Evolutionary conservation across 2,888 invertebrate genomes (phyloP), one percentile per base, ranked within the genome.

Genomic region (Mycogona germanica): DNA sequence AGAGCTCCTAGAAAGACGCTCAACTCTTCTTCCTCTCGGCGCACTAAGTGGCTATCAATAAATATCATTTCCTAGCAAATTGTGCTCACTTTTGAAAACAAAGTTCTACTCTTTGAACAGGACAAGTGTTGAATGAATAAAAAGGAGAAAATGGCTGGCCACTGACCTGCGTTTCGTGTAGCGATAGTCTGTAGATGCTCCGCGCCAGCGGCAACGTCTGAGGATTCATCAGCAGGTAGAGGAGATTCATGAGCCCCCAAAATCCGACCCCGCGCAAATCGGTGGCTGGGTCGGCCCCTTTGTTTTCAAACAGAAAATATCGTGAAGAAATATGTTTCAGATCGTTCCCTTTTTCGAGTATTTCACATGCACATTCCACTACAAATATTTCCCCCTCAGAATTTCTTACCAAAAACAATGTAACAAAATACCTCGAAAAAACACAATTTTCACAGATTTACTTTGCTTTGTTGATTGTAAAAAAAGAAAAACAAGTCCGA

Each of bases 221-320:
- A 1, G 66, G 63, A 30, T 67, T 65, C 17, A 66, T 67, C 17
- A 72, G 63, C 23, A 76, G 63, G 59, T 70, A 67, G n/a, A 75
- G 63, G 3, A 75, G 63, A 56, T 75, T 72, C 30, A 75, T 57
- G 26, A 76, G 64, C 1, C 73, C 74, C 45, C 75, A 65, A 57
- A 75, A 64, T 5, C 76, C 76, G 26, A 70, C 70, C 12, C 74
- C 75, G 51, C 76, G 64, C 19, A 76, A 64, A 63, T 76, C 76
- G 21, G 76, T 75, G 9, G 71, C 69, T 46, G 76, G 76, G 63
- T 76, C 75, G 46, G 64, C 68, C 55, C 62, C 51, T 62, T 48
- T 42, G 48, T 38, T n/a, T n/a, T n/a, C n/a, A n/a, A n/a, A n/a
- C n/a, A n/a, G n/a, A 23, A 23, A n/a, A n/a, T n/a, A n/a, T n/a